Evolutionary conservation across 2,113 vertebrate species (phyloP).

Genomic region (Epinephelus lanceolatus): DNA sequence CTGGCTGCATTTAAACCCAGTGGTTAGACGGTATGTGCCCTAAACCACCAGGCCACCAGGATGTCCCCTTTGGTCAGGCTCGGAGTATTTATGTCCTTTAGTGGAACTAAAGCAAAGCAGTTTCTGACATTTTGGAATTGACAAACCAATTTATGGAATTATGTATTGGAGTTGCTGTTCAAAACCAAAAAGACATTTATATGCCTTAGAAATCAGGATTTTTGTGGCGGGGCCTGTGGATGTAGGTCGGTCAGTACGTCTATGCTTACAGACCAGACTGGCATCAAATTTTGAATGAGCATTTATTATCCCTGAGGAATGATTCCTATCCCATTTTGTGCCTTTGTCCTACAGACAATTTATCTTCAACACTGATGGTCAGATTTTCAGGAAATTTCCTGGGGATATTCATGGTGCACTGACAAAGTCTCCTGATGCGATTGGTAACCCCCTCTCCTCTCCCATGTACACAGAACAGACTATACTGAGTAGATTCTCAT

Average conservation of each 20-base stretch:
- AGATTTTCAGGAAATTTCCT: no score
- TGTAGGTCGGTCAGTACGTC: neutral
- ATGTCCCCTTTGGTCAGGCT: conserved; percentile 1
- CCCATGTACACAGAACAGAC: no score
- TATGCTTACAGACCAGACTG: neutral
- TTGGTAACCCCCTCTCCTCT: no score
- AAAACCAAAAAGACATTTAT: neutral
- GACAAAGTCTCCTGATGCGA: no score
- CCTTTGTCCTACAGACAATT: no score
- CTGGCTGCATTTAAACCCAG: conserved; percentile 27
- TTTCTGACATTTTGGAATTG: conserved; percentile 1
- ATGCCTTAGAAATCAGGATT: neutral
- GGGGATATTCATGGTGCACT: no score
- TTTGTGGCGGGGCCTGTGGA: neutral
- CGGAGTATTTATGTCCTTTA: conserved; percentile 30
- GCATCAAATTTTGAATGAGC: neutral
- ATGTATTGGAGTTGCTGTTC: neutral
- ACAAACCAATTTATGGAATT: neutral
- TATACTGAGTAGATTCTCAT: conserved; percentile 15
- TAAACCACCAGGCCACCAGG: conserved; percentile 12
- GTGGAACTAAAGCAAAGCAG: conserved; percentile 9
- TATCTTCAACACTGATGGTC: no score
- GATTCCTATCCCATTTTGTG: no score
- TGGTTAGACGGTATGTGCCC: conserved; percentile 15
- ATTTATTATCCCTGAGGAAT: no score